These are phyloP conservation scores for Sebastes minor DNA, from an alignment of 2,797 vertebrate species.

Conservation along the genomic window DNA sequence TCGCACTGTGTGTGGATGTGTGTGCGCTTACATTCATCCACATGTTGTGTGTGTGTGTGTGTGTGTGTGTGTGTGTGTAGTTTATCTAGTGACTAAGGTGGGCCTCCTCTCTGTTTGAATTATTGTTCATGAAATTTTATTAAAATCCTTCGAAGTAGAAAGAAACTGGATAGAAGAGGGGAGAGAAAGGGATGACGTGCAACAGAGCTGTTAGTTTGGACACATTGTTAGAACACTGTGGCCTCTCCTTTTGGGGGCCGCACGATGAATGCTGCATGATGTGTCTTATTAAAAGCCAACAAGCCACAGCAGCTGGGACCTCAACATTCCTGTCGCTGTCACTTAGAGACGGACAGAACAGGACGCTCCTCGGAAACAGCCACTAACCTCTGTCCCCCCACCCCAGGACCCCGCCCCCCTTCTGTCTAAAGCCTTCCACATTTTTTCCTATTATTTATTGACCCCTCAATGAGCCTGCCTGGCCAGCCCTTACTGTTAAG, in stretches of 20 bases:
- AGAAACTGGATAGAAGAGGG: not conserved
- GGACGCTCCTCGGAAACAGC: slow-evolving; percentile 56
- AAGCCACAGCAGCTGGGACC: slow-evolving; percentile 68
- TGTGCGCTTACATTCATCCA: not conserved
- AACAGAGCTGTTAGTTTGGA: slow-evolving; percentile 35
- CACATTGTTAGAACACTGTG: slow-evolving; percentile 30
- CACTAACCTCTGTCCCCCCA: slow-evolving; percentile 61
- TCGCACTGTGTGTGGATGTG: not conserved
- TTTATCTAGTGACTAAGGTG: slow-evolving; percentile 16
- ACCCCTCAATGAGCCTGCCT: slow-evolving; percentile 26
- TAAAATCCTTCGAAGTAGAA: not conserved
- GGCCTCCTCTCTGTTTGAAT: slow-evolving; percentile 1
- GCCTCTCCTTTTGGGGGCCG: slow-evolving; percentile 38
- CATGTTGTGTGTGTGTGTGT: not conserved
- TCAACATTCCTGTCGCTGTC: slow-evolving; percentile 70
- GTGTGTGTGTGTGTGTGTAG: not conserved
- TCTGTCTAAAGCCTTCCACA: slow-evolving; percentile 32
- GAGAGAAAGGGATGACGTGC: not conserved
- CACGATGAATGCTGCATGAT: slow-evolving; percentile 67
- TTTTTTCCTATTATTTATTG: slow-evolving; percentile 33
- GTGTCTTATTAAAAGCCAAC: slow-evolving; percentile 75
- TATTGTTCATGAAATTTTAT: slow-evolving; percentile 17
- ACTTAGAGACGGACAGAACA: slow-evolving; percentile 57
- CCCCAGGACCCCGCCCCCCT: not conserved
- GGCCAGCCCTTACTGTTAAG: not conserved